Conservation (phyloP, 2,797 vertebrate species). For the Fringilla coelebs region DNA sequence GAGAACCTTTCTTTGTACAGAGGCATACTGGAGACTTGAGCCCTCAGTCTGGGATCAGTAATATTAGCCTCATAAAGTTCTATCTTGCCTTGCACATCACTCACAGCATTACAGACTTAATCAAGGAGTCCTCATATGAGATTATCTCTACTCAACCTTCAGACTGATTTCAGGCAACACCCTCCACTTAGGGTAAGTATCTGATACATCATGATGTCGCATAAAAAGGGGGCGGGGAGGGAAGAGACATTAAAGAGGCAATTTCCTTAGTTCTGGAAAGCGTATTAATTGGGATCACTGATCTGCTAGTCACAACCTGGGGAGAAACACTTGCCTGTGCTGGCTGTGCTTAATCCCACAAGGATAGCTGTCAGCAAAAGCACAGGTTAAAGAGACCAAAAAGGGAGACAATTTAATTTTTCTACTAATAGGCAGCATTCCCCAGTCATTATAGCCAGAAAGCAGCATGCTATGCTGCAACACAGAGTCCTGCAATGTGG, state of each 20-base stretch:
- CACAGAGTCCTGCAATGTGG: rapidly evolving
- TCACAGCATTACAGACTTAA: not conserved
- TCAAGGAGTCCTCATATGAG: not conserved
- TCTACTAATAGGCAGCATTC: not conserved
- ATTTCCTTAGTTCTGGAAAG: not conserved
- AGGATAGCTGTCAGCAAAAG: not conserved
- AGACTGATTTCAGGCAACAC: not conserved
- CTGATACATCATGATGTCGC: not conserved
- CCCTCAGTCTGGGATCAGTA: not conserved
- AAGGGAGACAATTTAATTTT: not conserved
- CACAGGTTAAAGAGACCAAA: not conserved
- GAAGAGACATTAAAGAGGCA: not conserved
- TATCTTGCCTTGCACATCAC: not conserved
- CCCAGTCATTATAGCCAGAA: not conserved
- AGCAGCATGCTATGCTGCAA: not conserved
- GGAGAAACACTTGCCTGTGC: not conserved
- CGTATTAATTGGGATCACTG: not conserved
- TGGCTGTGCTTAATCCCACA: not conserved
- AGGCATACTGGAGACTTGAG: not conserved
- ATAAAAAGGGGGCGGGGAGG: not conserved
- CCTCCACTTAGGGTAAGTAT: not conserved
- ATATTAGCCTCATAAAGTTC: not conserved
- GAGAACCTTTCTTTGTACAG: not conserved
- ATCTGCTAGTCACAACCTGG: not conserved
- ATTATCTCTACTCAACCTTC: not conserved